Conservation (phyloP, 2,888 invertebrate genomes). For the Melanargia galathea region DNA sequence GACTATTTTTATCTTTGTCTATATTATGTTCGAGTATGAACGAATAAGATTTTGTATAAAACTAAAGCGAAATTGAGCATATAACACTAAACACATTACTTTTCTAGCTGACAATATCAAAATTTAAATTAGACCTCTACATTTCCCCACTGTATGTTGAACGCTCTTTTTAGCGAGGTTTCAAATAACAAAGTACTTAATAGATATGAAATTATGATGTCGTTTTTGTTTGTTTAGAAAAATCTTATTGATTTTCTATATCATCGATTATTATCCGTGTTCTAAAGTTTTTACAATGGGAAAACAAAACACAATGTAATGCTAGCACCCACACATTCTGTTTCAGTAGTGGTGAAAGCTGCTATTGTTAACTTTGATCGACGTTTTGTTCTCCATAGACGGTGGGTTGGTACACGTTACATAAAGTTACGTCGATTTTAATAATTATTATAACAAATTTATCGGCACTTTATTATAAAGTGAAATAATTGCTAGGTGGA, state of each 20-base stretch:
- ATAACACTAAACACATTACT: no score
- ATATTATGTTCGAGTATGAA: background rate
- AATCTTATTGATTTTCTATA: slow-evolving; percentile 4
- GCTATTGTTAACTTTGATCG: slow-evolving; percentile 26
- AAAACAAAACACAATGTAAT: slow-evolving; percentile 21
- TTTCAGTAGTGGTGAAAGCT: slow-evolving; percentile 26
- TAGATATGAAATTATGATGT: background rate
- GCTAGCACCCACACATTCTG: slow-evolving; percentile 17
- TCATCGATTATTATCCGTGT: background rate
- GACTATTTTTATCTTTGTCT: background rate
- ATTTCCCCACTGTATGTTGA: no score
- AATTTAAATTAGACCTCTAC: no score
- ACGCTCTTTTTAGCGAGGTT: no score
- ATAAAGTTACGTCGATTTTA: slow-evolving; percentile 9
- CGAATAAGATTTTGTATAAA: no score
- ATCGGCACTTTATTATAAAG: slow-evolving; percentile 20
- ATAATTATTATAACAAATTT: slow-evolving; percentile 4
- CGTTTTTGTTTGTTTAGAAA: background rate
- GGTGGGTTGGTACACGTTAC: background rate
- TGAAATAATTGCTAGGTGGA: background rate
- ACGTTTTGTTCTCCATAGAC: slow-evolving; percentile 11
- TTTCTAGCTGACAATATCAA: no score
- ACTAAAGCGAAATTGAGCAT: no score
- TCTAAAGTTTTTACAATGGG: slow-evolving; percentile 12
- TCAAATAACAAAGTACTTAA: background rate